phyloP scores from a whole-genome alignment of 2,113 vertebrate species.

The Epinephelus moara region DNA sequence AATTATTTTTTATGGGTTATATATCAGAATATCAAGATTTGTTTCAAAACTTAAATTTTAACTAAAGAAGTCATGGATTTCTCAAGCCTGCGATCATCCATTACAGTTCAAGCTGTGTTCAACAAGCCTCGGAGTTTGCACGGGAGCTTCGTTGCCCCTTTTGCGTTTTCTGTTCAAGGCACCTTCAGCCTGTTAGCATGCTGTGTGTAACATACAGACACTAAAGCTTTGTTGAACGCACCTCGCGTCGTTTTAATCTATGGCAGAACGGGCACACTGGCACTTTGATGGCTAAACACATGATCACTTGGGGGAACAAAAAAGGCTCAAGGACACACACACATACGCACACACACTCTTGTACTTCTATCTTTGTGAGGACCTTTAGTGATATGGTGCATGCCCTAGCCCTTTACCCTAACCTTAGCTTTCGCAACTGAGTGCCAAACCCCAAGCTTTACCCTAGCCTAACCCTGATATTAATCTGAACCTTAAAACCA shows the following conservation, averaged over 20 bases:
- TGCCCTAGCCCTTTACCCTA: too few species aligned
- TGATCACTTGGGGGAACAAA: conserved; percentile 41
- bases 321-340: conserved; percentile 64
- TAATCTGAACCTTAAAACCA: not conserved
- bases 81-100: conserved; percentile 40
- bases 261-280: conserved; percentile 63
- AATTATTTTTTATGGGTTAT: not conserved
- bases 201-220: too few species aligned
- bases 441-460: not conserved
- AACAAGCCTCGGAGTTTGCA: not conserved
- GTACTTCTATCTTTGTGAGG: too few species aligned
- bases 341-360: conserved; percentile 16
- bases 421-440: too few species aligned
- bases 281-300: conserved; percentile 68
- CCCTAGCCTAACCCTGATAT: too few species aligned
- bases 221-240: conserved; percentile 25
- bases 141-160: not conserved
- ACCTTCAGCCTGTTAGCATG: not conserved
- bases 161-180: not conserved
- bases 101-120: conserved; percentile 34
- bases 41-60: not conserved
- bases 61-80: not conserved
- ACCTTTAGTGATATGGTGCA: too few species aligned
- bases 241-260: conserved; percentile 44
- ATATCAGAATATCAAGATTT: not conserved